Evolutionary conservation across 2,888 invertebrate genomes (phyloP), one percentile per base, ranked within the genome.

Genomic region (Macrostomum cliftonense): DNA sequence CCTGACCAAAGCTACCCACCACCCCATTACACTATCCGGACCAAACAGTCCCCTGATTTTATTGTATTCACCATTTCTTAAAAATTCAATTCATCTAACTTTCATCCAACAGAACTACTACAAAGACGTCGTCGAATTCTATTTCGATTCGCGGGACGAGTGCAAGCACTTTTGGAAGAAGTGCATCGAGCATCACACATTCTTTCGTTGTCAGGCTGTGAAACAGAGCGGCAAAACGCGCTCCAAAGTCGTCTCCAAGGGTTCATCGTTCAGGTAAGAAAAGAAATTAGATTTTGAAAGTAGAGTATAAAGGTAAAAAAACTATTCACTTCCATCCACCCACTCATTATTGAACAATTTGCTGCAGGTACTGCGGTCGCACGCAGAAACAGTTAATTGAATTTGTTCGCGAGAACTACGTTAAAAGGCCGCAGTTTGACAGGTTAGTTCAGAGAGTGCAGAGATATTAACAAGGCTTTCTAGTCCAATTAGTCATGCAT

Each of bases 131-230:
- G 88, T 91, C 14, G 91, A 93, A 67, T 93, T 93, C 73, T 83
- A 83, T 72, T 91, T 93, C 73, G 89, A 91, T 61, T 83, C 85
- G 2, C 78, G 93, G 59, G 89, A 93, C 73, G 88, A 91, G 64
- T 89, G 91, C 73, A 93, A 93, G 74, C 88, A 87, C 70, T 89
- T 93, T 69, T 93, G 93, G 93, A 93, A 93, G 73, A 91, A 91
- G 63, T 91, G 91, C 70, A 91, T 93, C 0, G 93, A 93, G 74
- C 88, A 93, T 74, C 93, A 93, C 71, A 88, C 89, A 43, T 93
- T 93, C 74, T 93, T 93, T 73, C 79, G 91, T 39, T 89, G 88
- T 71, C 79, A 83, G 17, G 77, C 37, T 11, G 83, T 87, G 51
- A 82, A 82, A 21, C 81, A 85, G 37, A 77, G 81, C 46, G 85